phyloP scores from a whole-genome alignment of 2,888 invertebrate species.

The Caenorhabditis imperialis region DNA sequence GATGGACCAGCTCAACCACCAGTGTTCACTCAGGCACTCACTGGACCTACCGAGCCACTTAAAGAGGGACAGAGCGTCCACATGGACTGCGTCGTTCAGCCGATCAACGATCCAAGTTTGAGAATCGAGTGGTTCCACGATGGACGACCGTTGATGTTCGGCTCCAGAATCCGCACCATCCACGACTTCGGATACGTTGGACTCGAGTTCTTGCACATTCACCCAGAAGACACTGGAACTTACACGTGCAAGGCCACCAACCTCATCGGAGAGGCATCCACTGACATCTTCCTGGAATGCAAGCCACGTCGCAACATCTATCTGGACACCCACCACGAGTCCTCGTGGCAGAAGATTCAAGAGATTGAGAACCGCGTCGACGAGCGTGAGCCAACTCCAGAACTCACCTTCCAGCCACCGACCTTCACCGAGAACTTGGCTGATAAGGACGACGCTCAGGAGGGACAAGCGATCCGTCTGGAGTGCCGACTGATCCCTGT shows the following conservation, averaged over 20 bases:
- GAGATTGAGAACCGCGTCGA: constrained; percentile 85
- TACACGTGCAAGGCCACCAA: constrained; percentile 79
- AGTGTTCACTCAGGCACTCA: constrained; percentile 91
- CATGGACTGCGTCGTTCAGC: constrained; percentile 89
- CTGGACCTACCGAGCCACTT: constrained; percentile 86
- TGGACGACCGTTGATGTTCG: constrained; percentile 84
- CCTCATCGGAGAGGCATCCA: constrained; percentile 85
- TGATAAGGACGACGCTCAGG: constrained; percentile 79
- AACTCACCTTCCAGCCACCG: constrained; percentile 75
- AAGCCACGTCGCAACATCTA: constrained; percentile 73
- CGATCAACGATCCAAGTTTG: constrained; percentile 92
- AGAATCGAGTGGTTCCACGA: constrained; percentile 97
- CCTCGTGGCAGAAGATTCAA: constrained; percentile 90
- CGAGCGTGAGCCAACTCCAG: constrained; percentile 69
- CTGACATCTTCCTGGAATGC: constrained; percentile 80
- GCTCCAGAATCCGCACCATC: constrained; percentile 95
- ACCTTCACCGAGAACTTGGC: constrained; percentile 72
- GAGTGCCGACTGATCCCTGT: constrained; percentile 94
- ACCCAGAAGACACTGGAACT: constrained; percentile 79
- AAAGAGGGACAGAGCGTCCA: constrained; percentile 80
- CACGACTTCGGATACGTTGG: constrained; percentile 98
- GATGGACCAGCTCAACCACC: constrained; percentile 79
- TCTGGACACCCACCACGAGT: constrained; percentile 91
- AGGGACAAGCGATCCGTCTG: constrained; percentile 75
- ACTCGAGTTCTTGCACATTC: constrained; percentile 80